Evolutionary conservation across 2,888 invertebrate genomes (phyloP), one percentile per base, ranked within the genome.

Genomic region (Hirtodrosophila confusa): DNA sequence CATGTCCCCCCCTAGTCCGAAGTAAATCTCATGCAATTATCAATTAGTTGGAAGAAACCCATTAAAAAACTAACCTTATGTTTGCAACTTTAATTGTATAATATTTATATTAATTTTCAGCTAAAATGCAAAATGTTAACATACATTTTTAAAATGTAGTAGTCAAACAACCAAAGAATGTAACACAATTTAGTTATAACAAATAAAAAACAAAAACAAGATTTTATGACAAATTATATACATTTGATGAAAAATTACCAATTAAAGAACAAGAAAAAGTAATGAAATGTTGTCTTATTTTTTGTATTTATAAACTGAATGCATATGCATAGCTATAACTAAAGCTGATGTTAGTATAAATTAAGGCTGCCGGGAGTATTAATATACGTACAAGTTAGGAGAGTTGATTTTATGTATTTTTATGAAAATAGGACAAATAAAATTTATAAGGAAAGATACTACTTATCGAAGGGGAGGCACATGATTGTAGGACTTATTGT

Each of bases 141-240:
- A 76, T 55, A 75, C 56, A 75, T 75, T 83, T 86, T 79, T 61
- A 77, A 74, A 74, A 67, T 55, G 75, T 54, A 44, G 58, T 74
- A 63, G 69, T 64, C 53, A 27, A 56, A 58, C 47, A 64, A 58
- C 63, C 61, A 69, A 58, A 73, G 45, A 58, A 65, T 80, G 58
- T 77, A 80, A 70, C 65, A 65, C 60, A 68, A 65, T 64, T 73
- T 66, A 86, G 71, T 68, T 69, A 68, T 66, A 86, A 76, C 31
- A 63, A 68, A 67, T 41, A 10, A 43, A 54, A 40, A 37, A 33
- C 64, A 33, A 40, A 64, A 33, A 11, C 48, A 24, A 67, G 75
- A 71, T 86, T 86, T 83, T 79, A 77, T 77, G 75, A 80, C 47
- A 75, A 71, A 80, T 75, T 72, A 66, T 80, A 78, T 78, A 83